Evolutionary conservation across 1,140 invertebrate genomes (phyloP).

Genomic region (Drosophila prosaltans): DNA sequence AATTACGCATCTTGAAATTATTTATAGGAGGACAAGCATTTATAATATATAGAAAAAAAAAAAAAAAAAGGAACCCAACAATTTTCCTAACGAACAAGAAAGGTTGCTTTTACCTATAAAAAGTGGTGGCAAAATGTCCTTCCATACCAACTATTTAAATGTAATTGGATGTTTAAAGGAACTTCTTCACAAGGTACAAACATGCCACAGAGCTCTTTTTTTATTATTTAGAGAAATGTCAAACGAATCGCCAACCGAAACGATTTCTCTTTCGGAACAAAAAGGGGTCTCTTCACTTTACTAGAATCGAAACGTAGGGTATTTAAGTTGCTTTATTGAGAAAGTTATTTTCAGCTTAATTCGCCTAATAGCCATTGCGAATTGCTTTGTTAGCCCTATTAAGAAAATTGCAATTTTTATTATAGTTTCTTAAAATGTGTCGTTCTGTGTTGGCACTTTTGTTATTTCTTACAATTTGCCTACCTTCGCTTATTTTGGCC

Average conservation of each 20-base stretch:
- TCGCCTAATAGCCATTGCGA: background rate
- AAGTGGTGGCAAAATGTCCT: background rate
- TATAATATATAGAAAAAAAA: background rate
- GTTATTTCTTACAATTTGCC: background rate
- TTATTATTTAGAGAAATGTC: background rate
- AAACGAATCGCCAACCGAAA: background rate
- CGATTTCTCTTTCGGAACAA: background rate
- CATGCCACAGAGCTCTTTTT: background rate
- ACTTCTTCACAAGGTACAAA: background rate
- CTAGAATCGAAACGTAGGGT: background rate
- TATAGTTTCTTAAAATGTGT: background rate
- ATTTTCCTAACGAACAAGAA: background rate
- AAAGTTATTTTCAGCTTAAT: background rate
- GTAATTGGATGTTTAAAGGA: conserved; percentile 2
- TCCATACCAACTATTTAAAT: background rate
- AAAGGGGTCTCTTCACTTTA: background rate
- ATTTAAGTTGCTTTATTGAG: background rate
- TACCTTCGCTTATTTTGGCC: background rate
- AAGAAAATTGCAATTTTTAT: background rate
- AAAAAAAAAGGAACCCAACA: background rate
- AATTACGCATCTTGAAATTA: conserved; percentile 82
- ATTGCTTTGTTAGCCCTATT: background rate
- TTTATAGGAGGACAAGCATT: conserved; percentile 58
- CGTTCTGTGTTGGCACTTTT: background rate
- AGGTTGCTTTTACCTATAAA: background rate